Evolutionary conservation across 2,113 vertebrate species (phyloP).

Genomic region (Todiramphus saurophagus): DNA sequence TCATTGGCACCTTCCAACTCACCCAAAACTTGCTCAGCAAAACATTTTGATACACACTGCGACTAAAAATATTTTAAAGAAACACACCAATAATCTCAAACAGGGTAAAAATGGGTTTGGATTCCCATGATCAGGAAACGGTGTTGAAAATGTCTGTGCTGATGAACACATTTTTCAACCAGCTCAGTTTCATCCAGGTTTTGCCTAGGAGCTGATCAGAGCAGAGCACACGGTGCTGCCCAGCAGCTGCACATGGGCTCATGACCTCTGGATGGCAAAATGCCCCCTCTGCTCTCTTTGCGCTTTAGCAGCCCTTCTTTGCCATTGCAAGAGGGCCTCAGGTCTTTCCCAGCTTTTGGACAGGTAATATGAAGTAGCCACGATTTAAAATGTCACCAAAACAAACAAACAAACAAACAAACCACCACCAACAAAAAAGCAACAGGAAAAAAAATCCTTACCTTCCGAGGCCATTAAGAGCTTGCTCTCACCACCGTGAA

Average conservation of each 20-base stretch:
- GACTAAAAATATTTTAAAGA: slow-evolving; percentile 40
- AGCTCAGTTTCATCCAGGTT: neutral
- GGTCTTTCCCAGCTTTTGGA: neutral
- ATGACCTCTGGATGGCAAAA: neutral
- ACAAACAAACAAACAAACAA: too few relatives aligned
- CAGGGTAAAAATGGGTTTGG: neutral
- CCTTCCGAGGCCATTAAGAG: slow-evolving; percentile 8
- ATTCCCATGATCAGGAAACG: slow-evolving; percentile 12
- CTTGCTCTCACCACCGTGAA: neutral
- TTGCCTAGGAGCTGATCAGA: neutral
- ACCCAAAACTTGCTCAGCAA: slow-evolving; percentile 7
- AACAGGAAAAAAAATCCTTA: neutral
- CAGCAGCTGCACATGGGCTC: neutral
- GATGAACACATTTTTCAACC: neutral
- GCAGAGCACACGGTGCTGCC: neutral
- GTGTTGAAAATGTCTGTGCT: neutral
- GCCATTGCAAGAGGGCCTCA: neutral
- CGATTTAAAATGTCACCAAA: neutral
- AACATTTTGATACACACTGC: neutral
- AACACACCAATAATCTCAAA: neutral
- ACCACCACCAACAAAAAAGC: too few relatives aligned
- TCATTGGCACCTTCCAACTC: slow-evolving; percentile 46
- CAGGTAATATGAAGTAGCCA: neutral
- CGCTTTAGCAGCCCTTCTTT: neutral
- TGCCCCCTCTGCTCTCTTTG: neutral